Base-by-base conservation (phyloP, 2,797 vertebrate species). In the Gambusia yucatana region DNA sequence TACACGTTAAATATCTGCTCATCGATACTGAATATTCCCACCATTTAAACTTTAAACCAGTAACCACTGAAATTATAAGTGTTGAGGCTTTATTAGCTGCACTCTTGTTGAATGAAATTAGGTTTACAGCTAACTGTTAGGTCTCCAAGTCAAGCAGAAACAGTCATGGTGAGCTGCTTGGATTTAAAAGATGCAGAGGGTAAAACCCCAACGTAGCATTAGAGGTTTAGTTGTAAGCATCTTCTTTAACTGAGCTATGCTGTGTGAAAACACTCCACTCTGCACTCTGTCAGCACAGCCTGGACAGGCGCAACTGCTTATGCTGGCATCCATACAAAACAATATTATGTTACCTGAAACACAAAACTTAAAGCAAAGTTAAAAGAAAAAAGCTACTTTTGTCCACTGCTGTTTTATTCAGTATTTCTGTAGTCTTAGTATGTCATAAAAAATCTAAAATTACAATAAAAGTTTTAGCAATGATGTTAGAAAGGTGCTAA, bases 201-300 rank as follows among this genome's bases (percentile, higher is more conserved):
- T n/a, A 70, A 41, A 70, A 28, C 43, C 9, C 41, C 25, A 46
- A 46, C 25, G 25, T 71, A 30, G 67, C 25, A 71, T 44, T 44
- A 46, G 25, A 71, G 41, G 25, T 71, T 71, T 71, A 71, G 41
- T 8, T 28, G 41, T 71, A 71, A 71, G 67, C 67, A 28, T 71
- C 67, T 71, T 71, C 41, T 71, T 28, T 71, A 44, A 28, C 43
- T 71, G 67, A 71, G 67, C 67, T 46, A 7, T 44, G 67, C 67
- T 70, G 67, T 44, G 39, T 71, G 67, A 71, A 71, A 71, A 43
- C 22, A 6, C 39, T n/a, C 39, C 10, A 25, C 57, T 70, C 41
- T 70, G 41, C 67, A 70, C 67, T 33, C 16, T 69, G 67, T 69
- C 41, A 28, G 67, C 25, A 16, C 41, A 67, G 1, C 63, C 9